Evolutionary conservation across 2,113 vertebrate genomes (phyloP).

Genomic region (Edolisoma coerulescens): DNA sequence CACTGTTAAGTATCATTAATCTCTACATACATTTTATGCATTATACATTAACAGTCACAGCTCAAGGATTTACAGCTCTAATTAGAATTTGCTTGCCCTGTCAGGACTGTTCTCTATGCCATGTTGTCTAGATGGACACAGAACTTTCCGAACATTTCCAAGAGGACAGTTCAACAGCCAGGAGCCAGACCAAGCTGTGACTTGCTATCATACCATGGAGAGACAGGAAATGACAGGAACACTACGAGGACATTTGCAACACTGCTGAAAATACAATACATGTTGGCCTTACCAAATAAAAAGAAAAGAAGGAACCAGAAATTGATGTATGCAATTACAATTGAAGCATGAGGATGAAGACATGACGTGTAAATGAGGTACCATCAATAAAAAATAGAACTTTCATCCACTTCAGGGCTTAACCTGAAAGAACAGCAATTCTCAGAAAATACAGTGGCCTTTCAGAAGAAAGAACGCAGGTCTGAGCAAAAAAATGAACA

Average conservation of each 20-base stretch:
- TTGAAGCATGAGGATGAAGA: not conserved
- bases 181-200: not conserved
- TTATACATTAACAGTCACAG: not conserved
- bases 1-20: not conserved
- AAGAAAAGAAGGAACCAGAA: not conserved
- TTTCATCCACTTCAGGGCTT: not conserved
- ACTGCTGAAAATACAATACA: not conserved
- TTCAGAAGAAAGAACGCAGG: not conserved
- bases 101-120: not conserved
- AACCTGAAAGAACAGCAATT: not conserved
- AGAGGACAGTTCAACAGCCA: not conserved
- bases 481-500: not conserved
- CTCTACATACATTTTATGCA: not conserved
- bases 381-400: not conserved
- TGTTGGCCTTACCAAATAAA: not conserved
- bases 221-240: not conserved
- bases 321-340: not conserved
- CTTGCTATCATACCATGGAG: not conserved
- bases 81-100: not conserved
- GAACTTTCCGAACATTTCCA: not conserved
- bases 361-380: not conserved
- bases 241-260: accelerated
- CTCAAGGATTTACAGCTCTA: not conserved
- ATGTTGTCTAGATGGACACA: not conserved
- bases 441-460: not conserved